phyloP scores from a whole-genome alignment of 2,113 vertebrate species.

The Nothocercus julius region DNA sequence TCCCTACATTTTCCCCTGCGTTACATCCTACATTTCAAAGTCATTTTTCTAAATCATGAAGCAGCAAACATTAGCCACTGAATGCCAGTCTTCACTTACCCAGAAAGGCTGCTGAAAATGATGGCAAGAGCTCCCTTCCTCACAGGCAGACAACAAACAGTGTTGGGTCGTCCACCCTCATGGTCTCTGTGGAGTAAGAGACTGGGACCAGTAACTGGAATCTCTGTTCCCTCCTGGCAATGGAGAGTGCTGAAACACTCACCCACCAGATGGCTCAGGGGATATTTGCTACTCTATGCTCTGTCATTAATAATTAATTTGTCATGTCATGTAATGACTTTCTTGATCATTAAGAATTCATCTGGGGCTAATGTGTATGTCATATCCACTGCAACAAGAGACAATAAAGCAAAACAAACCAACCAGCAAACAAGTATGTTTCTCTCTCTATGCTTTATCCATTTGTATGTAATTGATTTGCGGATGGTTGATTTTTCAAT shows the following conservation, averaged over 20 bases:
- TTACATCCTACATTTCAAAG: neutral
- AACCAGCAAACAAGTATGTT: neutral
- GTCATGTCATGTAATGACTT: slow-evolving; percentile 21
- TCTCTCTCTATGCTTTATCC: slow-evolving; percentile 6
- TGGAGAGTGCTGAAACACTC: neutral
- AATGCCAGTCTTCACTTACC: neutral
- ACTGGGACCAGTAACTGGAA: neutral
- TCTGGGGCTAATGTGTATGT: slow-evolving; percentile 38
- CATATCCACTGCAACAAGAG: neutral
- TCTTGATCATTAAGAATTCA: slow-evolving; percentile 53
- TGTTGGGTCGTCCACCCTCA: neutral
- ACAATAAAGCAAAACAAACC: slow-evolving; percentile 34
- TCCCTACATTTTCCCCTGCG: neutral
- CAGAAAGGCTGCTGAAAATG: neutral
- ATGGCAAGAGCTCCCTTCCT: neutral
- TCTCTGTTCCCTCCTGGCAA: neutral
- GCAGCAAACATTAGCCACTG: neutral
- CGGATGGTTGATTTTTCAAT: slow-evolving; percentile 49
- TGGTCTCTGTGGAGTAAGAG: neutral
- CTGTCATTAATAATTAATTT: slow-evolving; percentile 54
- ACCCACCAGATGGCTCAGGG: neutral
- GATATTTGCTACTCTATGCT: neutral
- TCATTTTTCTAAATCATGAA: neutral
- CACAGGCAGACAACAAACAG: neutral
- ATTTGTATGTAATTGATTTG: slow-evolving; percentile 34